phyloP scores from a whole-genome alignment of 2,888 invertebrate genomes.

The Sclerodermus sp. region DNA sequence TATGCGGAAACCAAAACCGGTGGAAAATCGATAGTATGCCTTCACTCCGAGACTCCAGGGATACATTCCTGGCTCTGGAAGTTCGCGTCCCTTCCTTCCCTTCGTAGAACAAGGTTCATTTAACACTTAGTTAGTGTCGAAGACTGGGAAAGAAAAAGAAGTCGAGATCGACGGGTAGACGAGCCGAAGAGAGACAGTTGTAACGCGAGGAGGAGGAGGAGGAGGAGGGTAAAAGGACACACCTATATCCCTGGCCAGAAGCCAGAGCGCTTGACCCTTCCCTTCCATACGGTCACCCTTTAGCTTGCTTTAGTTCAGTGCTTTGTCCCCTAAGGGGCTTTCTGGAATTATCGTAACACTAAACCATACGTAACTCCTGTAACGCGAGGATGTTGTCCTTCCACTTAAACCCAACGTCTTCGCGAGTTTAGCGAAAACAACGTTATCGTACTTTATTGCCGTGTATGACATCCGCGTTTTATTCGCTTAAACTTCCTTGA shows the following conservation, averaged over 20 bases:
- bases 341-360: constrained; percentile 43
- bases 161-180: too few relatives aligned
- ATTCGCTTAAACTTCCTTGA: too few relatives aligned
- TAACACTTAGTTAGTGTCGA: constrained; percentile 22
- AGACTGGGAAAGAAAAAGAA: constrained; percentile 3
- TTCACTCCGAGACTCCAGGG: too few relatives aligned
- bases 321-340: constrained; percentile 34
- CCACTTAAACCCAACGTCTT: constrained; percentile 3
- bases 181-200: neutral
- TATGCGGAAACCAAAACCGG: too few relatives aligned
- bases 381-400: constrained; percentile 16
- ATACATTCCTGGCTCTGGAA: too few relatives aligned
- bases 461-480: neutral
- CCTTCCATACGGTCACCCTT: constrained; percentile 39
- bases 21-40: too few relatives aligned
- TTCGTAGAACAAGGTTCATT: constrained; percentile 20
- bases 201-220: constrained; percentile 8
- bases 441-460: neutral
- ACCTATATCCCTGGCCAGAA: constrained; percentile 30
- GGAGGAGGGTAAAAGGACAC: constrained; percentile 21
- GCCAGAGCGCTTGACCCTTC: constrained; percentile 45
- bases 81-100: neutral
- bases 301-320: constrained; percentile 37
- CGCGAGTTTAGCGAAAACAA: constrained; percentile 1
- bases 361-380: constrained; percentile 30